Evolutionary conservation across 2,113 vertebrate species (phyloP), one percentile per base, ranked within the genome.

Genomic region (Cephalopterus ornatus): DNA sequence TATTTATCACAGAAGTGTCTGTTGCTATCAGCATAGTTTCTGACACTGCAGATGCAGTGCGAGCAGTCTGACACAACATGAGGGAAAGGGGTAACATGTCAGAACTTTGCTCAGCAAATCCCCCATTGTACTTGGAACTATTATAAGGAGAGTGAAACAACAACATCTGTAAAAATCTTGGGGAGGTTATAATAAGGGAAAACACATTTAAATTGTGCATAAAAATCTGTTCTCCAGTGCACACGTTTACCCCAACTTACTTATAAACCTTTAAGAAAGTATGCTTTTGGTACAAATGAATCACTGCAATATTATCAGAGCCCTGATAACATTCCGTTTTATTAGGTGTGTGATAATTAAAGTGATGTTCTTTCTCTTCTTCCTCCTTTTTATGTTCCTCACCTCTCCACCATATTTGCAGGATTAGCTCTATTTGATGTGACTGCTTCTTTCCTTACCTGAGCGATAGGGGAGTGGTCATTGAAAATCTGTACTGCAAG

Each of bases 21-120:
- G 37, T 74, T 65, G 67, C 65, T 90, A 74, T 88, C 61, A 77
- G 27, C 33, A 14, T n/a, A 21, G 30, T 65, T 90, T 52, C 63
- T 75, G 67, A n/a, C 20, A 23, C 46, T 13, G 14, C 66, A 53
- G 23, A n/a, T 47, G 79, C 42, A 46, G 42, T 0, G 0, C 27
- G 8, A 70, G 50, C 27, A 46, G 18, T 15, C 44, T 41, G 9
- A 4, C 26, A 49, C 19, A 47, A 62, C 0, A 0, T 20, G 33
- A 72, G 39, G 35, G 9, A 59, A 78, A 37, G 41, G 27, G 32
- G 14, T 79, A 52, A 16, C n/a, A 5, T 46, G 50, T 58, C 53
- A 14, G 22, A 71, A 50, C 24, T 83, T 73, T 52, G 47, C 19
- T 81, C 33, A 89, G 72, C 22, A 83, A 65, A 72, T 63, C 61